Percentiles rank a stretch among this genome's conserved stretches.
These are phyloP conservation scores for Drosophila tropicalis DNA, from an alignment of 1,140 invertebrate genomes.

Conservation along the genomic window DNA sequence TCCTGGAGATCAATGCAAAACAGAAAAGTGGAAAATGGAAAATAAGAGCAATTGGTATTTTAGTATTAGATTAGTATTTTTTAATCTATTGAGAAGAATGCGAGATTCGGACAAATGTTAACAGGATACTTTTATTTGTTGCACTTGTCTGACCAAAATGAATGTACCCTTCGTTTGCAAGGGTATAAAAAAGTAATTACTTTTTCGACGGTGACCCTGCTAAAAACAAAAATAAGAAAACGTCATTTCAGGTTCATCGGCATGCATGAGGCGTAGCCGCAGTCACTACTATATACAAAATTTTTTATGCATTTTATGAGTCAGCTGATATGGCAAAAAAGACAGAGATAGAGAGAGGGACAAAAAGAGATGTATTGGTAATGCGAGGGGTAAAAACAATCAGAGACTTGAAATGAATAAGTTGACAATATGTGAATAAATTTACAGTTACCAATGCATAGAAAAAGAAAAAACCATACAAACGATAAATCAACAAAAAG, in stretches of 20 bases:
- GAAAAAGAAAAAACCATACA: constrained; percentile 18
- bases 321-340: constrained; percentile 37
- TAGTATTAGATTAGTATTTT: too few relatives aligned
- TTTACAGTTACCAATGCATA: constrained; percentile 40
- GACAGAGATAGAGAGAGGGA: neutral
- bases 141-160: neutral
- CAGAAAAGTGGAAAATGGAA: too few relatives aligned
- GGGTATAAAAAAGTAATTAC: constrained; percentile 10
- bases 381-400: neutral
- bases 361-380: neutral
- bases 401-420: neutral
- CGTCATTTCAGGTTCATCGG: constrained; percentile 57
- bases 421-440: constrained; percentile 30
- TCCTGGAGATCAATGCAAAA: too few relatives aligned
- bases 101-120: too few relatives aligned
- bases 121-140: too few relatives aligned
- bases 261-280: constrained; percentile 57
- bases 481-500: constrained; percentile 19
- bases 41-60: too few relatives aligned
- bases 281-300: constrained; percentile 20
- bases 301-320: constrained; percentile 50
- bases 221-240: constrained; percentile 15
- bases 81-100: too few relatives aligned
- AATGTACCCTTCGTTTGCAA: neutral
- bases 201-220: constrained; percentile 17